Conservation (phyloP, 2,888 invertebrate species). For the Isoperla grammatica region DNA sequence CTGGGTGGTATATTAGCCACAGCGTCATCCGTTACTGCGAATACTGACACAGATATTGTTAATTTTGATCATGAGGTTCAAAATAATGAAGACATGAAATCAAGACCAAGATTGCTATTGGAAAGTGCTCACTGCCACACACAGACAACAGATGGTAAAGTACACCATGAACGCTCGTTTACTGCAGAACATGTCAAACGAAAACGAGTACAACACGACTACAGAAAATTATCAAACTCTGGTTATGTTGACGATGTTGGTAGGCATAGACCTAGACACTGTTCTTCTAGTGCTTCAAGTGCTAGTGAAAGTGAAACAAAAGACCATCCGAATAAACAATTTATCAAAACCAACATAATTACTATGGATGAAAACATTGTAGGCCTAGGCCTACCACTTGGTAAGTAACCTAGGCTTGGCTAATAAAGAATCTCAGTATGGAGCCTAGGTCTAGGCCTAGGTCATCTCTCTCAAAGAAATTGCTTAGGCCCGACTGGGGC, state of each 20-base stretch:
- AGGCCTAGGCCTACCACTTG: too few relatives aligned
- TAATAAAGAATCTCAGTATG: too few relatives aligned
- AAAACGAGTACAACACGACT: slow-evolving; percentile 47
- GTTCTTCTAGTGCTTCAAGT: slow-evolving; percentile 27
- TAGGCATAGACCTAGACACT: slow-evolving; percentile 27
- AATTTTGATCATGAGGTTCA: slow-evolving; percentile 22
- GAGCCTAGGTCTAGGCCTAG: too few relatives aligned
- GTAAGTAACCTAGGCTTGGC: too few relatives aligned
- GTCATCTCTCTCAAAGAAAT: too few relatives aligned
- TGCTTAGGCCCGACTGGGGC: too few relatives aligned
- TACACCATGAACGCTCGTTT: slow-evolving; percentile 21
- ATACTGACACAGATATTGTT: slow-evolving; percentile 25
- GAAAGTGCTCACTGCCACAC: not conserved
- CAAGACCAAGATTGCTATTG: slow-evolving; percentile 7
- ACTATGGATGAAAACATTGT: too few relatives aligned
- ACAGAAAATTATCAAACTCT: slow-evolving; percentile 48
- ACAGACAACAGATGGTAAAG: slow-evolving; percentile 4
- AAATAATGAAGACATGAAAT: slow-evolving; percentile 21
- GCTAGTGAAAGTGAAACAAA: slow-evolving; percentile 27
- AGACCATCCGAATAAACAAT: too few relatives aligned
- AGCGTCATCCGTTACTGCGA: slow-evolving; percentile 30
- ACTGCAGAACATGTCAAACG: slow-evolving; percentile 44
- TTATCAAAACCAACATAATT: too few relatives aligned
- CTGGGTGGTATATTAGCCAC: slow-evolving; percentile 32
- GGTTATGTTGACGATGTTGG: slow-evolving; percentile 38